phyloP scores from a whole-genome alignment of 2,113 vertebrate genomes.

The Baryphthengus martii region DNA sequence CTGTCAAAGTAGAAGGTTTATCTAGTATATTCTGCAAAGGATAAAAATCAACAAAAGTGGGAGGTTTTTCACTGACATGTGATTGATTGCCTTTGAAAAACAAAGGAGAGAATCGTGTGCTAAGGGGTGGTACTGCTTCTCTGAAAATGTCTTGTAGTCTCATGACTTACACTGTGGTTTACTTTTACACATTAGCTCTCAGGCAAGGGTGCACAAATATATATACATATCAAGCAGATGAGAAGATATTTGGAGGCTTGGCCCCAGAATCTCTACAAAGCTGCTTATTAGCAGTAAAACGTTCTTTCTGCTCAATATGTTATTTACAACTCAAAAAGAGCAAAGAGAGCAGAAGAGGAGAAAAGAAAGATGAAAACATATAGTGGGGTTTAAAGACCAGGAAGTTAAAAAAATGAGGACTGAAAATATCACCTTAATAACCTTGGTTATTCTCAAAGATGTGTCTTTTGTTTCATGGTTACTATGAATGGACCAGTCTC shows the following conservation, averaged over 20 bases:
- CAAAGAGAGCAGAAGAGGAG: background rate
- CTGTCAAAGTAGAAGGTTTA: slow-evolving; percentile 3
- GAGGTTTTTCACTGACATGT: background rate
- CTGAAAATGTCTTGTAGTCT: background rate
- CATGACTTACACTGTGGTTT: background rate
- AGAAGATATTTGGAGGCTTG: background rate
- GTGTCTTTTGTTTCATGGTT: fast-evolving
- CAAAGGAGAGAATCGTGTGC: background rate
- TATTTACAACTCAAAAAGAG: background rate
- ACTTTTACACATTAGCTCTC: background rate
- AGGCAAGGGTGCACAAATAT: background rate
- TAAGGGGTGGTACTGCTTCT: background rate
- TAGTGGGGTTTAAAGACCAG: background rate
- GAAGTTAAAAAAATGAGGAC: background rate
- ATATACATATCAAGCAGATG: background rate
- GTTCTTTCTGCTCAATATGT: background rate
- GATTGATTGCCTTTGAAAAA: background rate
- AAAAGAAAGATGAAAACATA: background rate
- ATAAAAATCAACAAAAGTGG: background rate
- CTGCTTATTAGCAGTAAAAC: background rate
- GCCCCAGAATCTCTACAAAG: background rate
- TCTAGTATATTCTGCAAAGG: background rate
- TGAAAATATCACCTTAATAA: background rate
- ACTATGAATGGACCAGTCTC: background rate
- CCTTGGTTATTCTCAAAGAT: background rate